Percentiles rank a stretch among this genome's conserved stretches.
phyloP scores from a whole-genome alignment of 2,797 vertebrate species.

The Aythya fuligula region DNA sequence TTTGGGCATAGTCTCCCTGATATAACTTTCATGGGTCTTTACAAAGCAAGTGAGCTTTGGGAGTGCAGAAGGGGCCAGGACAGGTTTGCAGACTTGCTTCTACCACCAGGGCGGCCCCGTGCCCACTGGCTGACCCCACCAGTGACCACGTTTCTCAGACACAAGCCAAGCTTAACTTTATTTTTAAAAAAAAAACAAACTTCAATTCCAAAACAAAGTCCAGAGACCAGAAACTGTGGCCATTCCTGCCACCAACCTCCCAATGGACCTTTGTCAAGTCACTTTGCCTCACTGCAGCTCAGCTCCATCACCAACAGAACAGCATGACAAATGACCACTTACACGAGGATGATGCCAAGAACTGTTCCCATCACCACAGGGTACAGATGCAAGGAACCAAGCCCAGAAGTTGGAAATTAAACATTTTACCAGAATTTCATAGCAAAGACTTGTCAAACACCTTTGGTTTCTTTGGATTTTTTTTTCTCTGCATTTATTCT shows the following conservation, averaged over 20 bases:
- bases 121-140: background rate
- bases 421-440: background rate
- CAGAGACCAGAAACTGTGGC: background rate
- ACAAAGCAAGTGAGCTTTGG: rapidly evolving
- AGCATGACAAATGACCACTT: background rate
- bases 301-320: background rate
- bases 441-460: background rate
- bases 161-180: background rate
- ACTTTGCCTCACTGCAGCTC: background rate
- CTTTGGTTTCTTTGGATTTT: background rate
- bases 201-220: background rate
- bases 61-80: background rate
- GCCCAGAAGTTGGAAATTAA: background rate
- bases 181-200: background rate
- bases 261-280: background rate
- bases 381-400: background rate
- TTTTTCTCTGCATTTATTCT: background rate
- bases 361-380: rapidly evolving
- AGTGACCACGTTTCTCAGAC: background rate
- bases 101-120: background rate
- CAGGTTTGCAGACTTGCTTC: background rate
- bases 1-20: background rate
- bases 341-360: background rate
- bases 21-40: background rate
- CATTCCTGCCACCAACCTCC: background rate